phyloP scores from a whole-genome alignment of 2,113 vertebrate species.

The Bos indicus region DNA sequence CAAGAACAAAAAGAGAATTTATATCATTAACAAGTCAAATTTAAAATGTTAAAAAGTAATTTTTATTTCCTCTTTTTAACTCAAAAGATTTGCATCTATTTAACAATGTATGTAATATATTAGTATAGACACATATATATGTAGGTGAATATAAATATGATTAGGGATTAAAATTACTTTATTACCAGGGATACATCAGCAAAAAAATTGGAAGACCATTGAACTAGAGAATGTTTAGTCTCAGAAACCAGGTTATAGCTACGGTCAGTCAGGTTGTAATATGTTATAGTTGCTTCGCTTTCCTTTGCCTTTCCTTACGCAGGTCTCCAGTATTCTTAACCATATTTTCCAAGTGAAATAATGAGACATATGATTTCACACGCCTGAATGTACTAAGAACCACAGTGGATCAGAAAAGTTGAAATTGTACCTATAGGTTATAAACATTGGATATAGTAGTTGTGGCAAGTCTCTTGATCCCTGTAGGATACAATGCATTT shows the following conservation, averaged over 20 bases:
- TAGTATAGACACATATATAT: neutral
- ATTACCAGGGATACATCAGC: neutral
- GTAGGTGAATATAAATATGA: neutral
- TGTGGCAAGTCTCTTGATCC: neutral
- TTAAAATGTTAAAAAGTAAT: neutral
- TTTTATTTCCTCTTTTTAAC: neutral
- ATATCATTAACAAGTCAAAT: neutral
- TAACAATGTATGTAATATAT: neutral
- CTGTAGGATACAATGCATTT: neutral
- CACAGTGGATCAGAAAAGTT: neutral
- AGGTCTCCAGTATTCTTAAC: neutral
- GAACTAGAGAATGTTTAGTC: neutral
- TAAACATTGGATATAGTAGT: neutral
- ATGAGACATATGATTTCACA: neutral
- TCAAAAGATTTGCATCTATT: neutral
- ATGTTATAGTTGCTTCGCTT: neutral
- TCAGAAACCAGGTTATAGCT: neutral
- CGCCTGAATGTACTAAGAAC: neutral
- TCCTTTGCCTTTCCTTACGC: neutral
- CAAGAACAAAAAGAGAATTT: neutral
- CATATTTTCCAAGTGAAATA: neutral
- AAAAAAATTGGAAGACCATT: neutral
- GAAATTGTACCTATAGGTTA: neutral
- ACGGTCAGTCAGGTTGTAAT: neutral
- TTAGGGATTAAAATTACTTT: constrained; percentile 16